phyloP scores from a whole-genome alignment of 64 coral and sea anemone species.

The Dendrophyllia cribrosa region DNA sequence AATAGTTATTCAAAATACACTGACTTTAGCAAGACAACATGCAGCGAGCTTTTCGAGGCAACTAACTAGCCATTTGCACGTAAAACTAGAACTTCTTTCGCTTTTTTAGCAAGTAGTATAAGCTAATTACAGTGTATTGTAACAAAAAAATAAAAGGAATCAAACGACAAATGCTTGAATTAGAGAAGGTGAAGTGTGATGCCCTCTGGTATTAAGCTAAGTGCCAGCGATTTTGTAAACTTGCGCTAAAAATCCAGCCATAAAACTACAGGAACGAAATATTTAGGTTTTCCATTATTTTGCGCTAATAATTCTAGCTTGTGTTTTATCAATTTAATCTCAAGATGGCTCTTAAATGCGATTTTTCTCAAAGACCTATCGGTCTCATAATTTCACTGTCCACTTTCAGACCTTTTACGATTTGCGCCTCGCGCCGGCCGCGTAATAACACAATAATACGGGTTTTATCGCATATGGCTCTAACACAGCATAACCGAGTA shows the following conservation, averaged over 20 bases:
- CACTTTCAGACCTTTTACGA: background rate
- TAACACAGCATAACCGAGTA: background rate
- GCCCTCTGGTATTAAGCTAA: background rate
- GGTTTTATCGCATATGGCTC: background rate
- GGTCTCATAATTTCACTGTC: background rate
- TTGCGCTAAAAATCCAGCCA: background rate
- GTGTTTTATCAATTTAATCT: background rate
- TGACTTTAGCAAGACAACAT: conserved; percentile 12
- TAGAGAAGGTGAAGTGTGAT: conserved; percentile 12
- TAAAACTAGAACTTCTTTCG: background rate
- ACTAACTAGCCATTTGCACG: background rate
- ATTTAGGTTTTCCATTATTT: background rate
- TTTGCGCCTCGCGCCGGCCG: background rate
- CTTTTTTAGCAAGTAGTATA: background rate
- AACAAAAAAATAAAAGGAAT: conserved; percentile 8
- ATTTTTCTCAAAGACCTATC: background rate
- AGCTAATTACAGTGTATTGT: background rate
- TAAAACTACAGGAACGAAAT: background rate
- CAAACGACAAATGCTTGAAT: background rate
- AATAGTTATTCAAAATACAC: conserved; percentile 27
- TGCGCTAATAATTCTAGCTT: background rate
- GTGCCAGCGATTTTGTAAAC: background rate
- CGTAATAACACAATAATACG: background rate
- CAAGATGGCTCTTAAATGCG: background rate
- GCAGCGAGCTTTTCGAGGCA: background rate